phyloP scores from a whole-genome alignment of 2,113 vertebrate genomes.

The Onychorhynchus coronatus region DNA sequence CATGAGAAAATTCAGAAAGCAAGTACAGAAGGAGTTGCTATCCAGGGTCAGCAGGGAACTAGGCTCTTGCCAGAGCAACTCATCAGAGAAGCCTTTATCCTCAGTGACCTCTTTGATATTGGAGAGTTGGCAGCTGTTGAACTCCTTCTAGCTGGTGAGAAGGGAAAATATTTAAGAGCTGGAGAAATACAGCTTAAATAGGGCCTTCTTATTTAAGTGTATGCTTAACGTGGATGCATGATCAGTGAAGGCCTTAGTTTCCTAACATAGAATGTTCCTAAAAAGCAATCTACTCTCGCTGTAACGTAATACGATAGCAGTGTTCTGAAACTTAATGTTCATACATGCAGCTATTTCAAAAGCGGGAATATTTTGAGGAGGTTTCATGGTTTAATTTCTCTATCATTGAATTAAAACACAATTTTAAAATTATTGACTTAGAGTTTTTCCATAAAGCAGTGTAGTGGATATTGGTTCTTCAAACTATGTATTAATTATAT shows the following conservation, averaged over 20 bases:
- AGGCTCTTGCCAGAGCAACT: constrained; percentile 92
- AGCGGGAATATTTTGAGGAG: neutral
- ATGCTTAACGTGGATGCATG: neutral
- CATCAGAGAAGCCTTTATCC: constrained; percentile 93
- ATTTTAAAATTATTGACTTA: neutral
- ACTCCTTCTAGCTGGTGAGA: constrained; percentile 91
- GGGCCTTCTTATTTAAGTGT: neutral
- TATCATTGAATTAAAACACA: neutral
- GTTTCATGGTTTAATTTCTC: neutral
- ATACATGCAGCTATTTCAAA: neutral
- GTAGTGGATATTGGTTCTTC: neutral
- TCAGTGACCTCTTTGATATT: constrained; percentile 95
- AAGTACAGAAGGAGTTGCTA: constrained; percentile 92
- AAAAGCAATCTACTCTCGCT: neutral
- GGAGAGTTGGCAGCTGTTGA: constrained; percentile 94
- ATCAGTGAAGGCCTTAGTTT: neutral
- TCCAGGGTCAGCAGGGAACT: constrained; percentile 94
- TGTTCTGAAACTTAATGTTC: neutral
- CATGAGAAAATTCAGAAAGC: constrained; percentile 95
- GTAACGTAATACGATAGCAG: neutral
- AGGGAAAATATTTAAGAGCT: neutral
- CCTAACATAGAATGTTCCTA: neutral
- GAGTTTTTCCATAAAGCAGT: neutral
- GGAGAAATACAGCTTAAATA: neutral
- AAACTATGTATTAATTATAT: neutral